Evolutionary conservation across 2,888 invertebrate genomes (phyloP).

Genomic region (Anoncus sp.): DNA sequence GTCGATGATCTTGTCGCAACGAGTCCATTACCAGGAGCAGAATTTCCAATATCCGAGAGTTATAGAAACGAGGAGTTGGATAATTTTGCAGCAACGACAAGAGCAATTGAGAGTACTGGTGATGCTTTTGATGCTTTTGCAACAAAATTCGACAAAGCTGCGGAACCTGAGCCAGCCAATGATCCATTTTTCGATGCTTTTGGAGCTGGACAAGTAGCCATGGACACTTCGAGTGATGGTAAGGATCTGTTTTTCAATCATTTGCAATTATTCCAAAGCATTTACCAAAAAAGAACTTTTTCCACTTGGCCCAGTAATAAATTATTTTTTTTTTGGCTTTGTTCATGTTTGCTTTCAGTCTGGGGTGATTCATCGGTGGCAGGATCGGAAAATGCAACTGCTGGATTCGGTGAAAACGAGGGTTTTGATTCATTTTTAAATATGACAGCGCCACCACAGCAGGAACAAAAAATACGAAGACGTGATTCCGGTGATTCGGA

Average conservation of each 20-base stretch:
- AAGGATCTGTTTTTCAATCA: no score
- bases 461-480: constrained; percentile 87
- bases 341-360: constrained; percentile 70
- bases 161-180: constrained; percentile 83
- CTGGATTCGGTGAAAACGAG: constrained; percentile 88
- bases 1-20: constrained; percentile 64
- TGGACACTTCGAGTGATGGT: constrained; percentile 82
- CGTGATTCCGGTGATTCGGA: constrained; percentile 91
- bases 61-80: constrained; percentile 73
- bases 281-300: no score
- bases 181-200: constrained; percentile 84
- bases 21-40: constrained; percentile 74
- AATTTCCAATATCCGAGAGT: constrained; percentile 71
- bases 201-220: constrained; percentile 80
- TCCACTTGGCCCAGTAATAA: no score
- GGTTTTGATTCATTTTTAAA: constrained; percentile 93
- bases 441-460: constrained; percentile 89
- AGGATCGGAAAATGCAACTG: constrained; percentile 75
- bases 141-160: constrained; percentile 93
- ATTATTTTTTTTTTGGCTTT: neutral
- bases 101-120: constrained; percentile 78
- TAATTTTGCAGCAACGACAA: constrained; percentile 74
- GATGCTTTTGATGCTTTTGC: constrained; percentile 95
- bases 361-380: constrained; percentile 82
- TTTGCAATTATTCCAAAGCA: no score